Conservation (phyloP, 2,888 invertebrate genomes). For the Lydus trimaculatus region DNA sequence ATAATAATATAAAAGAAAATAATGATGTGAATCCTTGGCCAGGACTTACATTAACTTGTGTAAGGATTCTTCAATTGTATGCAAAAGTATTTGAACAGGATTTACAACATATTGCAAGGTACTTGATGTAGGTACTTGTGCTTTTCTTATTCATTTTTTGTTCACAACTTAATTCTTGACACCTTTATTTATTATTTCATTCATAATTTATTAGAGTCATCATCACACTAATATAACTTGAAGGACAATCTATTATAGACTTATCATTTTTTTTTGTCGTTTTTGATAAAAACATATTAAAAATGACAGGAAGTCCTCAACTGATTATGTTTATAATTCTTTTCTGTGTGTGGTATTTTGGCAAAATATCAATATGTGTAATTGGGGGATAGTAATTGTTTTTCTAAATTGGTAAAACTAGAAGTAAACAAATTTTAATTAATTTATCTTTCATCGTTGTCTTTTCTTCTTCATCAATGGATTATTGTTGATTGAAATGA, state of each 20-base stretch:
- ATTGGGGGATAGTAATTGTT: neutral
- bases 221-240: neutral
- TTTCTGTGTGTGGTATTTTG: neutral
- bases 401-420: neutral
- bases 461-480: neutral
- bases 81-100: constrained; percentile 84
- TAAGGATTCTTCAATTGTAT: constrained; percentile 83
- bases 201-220: neutral
- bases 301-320: neutral
- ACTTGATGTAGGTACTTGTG: constrained; percentile 29
- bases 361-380: neutral
- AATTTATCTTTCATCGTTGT: neutral
- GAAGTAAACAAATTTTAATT: neutral
- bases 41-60: constrained; percentile 83
- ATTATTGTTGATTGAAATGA: neutral
- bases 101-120: constrained; percentile 40
- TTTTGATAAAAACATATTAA: neutral
- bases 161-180: neutral
- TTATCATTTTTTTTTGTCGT: neutral
- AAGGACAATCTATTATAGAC: neutral
- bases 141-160: neutral
- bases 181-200: neutral
- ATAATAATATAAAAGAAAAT: constrained; percentile 44
- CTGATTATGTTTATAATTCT: neutral
- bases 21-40: constrained; percentile 70